These are phyloP conservation scores for Bombus huntii DNA, from an alignment of 1,140 invertebrate genomes.

Conservation along the genomic window DNA sequence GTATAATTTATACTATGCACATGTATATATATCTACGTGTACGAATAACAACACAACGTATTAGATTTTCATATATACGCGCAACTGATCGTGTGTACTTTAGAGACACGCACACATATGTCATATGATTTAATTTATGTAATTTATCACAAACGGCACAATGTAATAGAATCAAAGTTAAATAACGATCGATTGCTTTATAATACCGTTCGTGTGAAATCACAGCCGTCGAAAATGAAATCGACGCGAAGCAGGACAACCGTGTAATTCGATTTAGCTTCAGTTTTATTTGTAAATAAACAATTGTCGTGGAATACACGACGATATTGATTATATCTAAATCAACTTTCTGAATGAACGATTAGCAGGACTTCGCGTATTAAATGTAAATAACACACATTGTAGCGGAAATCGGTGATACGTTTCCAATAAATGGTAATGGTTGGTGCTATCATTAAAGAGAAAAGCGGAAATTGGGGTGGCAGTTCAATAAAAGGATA, in stretches of 20 bases:
- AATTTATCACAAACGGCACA: not conserved
- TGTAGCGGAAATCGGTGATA: not conserved
- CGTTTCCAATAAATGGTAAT: conserved; percentile 6
- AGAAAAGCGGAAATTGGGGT: not conserved
- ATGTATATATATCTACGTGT: no score
- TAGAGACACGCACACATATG: not conserved
- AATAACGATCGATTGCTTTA: not conserved
- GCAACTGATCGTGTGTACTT: no score
- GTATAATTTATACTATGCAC: no score
- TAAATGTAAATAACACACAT: not conserved
- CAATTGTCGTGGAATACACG: not conserved
- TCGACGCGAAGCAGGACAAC: not conserved
- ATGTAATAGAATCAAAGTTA: not conserved
- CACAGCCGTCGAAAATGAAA: no score
- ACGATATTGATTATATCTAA: not conserved
- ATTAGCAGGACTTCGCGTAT: not conserved
- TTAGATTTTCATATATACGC: not conserved
- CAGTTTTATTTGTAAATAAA: not conserved
- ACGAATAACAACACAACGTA: no score
- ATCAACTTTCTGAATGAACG: conserved; percentile 7
- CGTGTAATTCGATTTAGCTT: not conserved
- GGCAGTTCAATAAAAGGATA: not conserved
- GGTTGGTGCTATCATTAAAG: not conserved
- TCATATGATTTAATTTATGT: not conserved
- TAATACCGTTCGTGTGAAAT: not conserved